Base-by-base conservation (phyloP, 23 tunicate genomes). In the Clavelina lepadiformis region DNA sequence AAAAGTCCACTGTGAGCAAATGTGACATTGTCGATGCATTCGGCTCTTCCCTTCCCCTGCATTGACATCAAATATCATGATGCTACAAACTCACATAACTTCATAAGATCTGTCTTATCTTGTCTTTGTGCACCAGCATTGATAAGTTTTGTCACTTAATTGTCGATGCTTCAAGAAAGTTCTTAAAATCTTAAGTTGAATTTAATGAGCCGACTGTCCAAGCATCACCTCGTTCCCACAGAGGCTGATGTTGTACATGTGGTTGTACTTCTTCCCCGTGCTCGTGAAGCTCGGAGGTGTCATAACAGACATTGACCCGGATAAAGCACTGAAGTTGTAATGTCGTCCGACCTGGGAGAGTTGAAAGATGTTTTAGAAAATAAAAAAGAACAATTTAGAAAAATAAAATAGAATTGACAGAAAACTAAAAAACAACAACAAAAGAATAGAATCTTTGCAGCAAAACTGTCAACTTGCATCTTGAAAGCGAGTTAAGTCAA, bases 171-270 rank as follows among this genome's bases (percentile, higher is more conserved):
- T n/a, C n/a, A 65, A 65, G 5, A 11, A 45, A 41, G 25, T 5
- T 11, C 8, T 65, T 65, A 65, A 20, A 65, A 15, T 18, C 46
- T 8, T 45, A 11, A 65, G 18, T 8, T 18, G 46, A 65, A 65
- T 65, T 8, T 5, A 65, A 27, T 25, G 8, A 61, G 11, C 29
- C 6, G n/a, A 45, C 26, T 8, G n/a, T n/a, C n/a, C n/a, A n/a
- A n/a, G n/a, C n/a, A n/a, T n/a, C 28, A 81, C 88, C 73, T 80
- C 63, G 61, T 89, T 81, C 6, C 71, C 76, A 68, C 97, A 89
- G 35, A 89, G 32, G 31, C 78, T 75, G 45, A 89, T 57, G 61
- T 89, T 75, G 51, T 69, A 89, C n/a, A 68, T 70, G 35, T 81
- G 85, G 45, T 82, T 79, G 74, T 79, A 88, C 52, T 88, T 82